A percentile compares a stretch with the other conserved stretches of the same genome.
phyloP scores from a whole-genome alignment of 1,140 invertebrate genomes.

The Drosophila truncata region DNA sequence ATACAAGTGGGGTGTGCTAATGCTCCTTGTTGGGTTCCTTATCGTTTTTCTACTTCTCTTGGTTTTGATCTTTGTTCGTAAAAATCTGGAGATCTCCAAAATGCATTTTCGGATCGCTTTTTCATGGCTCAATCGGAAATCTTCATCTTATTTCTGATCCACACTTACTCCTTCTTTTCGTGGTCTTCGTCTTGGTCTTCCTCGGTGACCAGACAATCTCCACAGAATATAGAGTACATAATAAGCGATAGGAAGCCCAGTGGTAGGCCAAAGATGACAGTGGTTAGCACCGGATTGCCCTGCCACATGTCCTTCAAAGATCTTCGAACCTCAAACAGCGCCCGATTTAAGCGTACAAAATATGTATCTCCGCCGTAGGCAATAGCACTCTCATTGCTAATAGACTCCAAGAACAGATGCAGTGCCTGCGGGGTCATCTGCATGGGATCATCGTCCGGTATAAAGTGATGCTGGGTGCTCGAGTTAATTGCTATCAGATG shows the following conservation, averaged over 20 bases:
- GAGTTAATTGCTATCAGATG: conserved; percentile 96
- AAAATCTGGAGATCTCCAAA: conserved; percentile 8
- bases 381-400: conserved; percentile 90
- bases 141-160: not conserved
- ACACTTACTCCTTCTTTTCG: conserved; percentile 86
- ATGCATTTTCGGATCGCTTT: not conserved
- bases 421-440: conserved; percentile 93
- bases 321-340: conserved; percentile 91
- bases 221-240: conserved; percentile 96
- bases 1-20: conserved; percentile 16
- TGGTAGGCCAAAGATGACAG: conserved; percentile 95
- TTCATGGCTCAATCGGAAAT: not conserved
- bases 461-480: conserved; percentile 95
- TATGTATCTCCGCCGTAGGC: conserved; percentile 93
- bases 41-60: conserved; percentile 9
- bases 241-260: conserved; percentile 96
- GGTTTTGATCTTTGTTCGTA: conserved; percentile 17
- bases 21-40: conserved; percentile 6
- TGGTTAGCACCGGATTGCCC: conserved; percentile 95
- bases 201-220: conserved; percentile 96
- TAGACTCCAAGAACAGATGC: conserved; percentile 91
- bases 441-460: conserved; percentile 93
- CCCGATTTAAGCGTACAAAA: conserved; percentile 90
- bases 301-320: conserved; percentile 93
- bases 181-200: conserved; percentile 90